phyloP scores from a whole-genome alignment of 2,888 invertebrate species.

The Diaperis boleti region DNA sequence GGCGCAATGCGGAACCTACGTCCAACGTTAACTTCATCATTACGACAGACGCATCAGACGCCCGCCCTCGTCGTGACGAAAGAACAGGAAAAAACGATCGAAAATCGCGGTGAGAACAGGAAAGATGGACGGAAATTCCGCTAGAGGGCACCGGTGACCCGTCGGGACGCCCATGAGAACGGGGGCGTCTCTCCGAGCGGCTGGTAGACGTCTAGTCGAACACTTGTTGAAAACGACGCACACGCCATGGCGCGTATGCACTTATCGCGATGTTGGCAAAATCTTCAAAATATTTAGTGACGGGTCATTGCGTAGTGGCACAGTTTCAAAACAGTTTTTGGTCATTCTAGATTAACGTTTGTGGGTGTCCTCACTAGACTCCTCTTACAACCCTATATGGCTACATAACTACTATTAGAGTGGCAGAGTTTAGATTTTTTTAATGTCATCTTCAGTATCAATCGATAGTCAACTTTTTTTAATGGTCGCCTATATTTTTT shows the following conservation, averaged over 20 bases:
- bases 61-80: slow-evolving; percentile 7
- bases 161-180: slow-evolving; percentile 39
- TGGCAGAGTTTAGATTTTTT: too few relatives aligned
- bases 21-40: slow-evolving; percentile 27
- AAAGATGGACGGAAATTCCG: slow-evolving; percentile 21
- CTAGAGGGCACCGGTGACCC: slow-evolving; percentile 32
- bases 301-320: too few relatives aligned
- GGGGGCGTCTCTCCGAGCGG: slow-evolving; percentile 44
- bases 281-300: neutral
- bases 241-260: slow-evolving; percentile 8
- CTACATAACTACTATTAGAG: too few relatives aligned
- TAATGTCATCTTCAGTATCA: too few relatives aligned
- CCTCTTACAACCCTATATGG: too few relatives aligned
- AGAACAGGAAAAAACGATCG: slow-evolving; percentile 20
- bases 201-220: slow-evolving; percentile 54
- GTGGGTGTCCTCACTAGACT: too few relatives aligned
- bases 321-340: too few relatives aligned
- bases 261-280: slow-evolving; percentile 28
- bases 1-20: slow-evolving; percentile 40
- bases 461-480: too few relatives aligned
- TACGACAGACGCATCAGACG: slow-evolving; percentile 32
- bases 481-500: too few relatives aligned
- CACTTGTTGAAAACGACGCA: slow-evolving; percentile 52
- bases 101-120: slow-evolving; percentile 15
- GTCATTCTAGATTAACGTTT: too few relatives aligned